Evolutionary conservation across 2,888 invertebrate genomes (phyloP), one percentile per base, ranked within the genome.

Genomic region (Esperia sulphurella): DNA sequence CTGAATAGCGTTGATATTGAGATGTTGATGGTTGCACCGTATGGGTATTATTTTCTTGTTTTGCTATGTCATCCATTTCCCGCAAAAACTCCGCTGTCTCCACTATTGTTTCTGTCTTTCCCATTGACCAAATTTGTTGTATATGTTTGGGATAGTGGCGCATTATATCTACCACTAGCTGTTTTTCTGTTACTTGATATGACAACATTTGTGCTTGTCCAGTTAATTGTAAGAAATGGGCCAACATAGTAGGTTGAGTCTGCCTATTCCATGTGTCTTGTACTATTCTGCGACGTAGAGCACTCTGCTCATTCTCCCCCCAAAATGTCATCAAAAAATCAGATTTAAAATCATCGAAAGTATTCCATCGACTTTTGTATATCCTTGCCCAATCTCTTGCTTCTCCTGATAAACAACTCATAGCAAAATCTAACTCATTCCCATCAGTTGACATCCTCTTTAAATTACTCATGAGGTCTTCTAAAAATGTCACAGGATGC

Each of bases 31-130:
- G 6, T 7, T 8, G 6, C 5, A 7, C 30, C 5, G 8, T 8
- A 30, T 7, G 6, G 5, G 30, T 30, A 30, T 5, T 35, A n/a
- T n/a, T n/a, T n/a, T n/a, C n/a, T 14, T 45, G 45, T 12, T 30
- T 39, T 8, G 39, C 35, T 0, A 45, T 45, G 10, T 3, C n/a
- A 14, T 45, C 45, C 40, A 45, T 14, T 3, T 14, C 35, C 5
- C 45, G 12, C 1, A 45, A 13, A 45, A 45, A 45, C 14, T 45
- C 45, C 12, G 45, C 40, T 1, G 45, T 28, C 9, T 31, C 45
- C 9, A 45, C 13, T 7, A 45, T 40, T 14, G 45, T 40, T 1
- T 1, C 6, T 5, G 8, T 14, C n/a, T 10, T 13, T 1, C 8
- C 14, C 1, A 10, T 31, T 3, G 31, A 9, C 45, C 45, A 45